Conservation (phyloP, 2,797 vertebrate species). For the Taenioides sp. region DNA sequence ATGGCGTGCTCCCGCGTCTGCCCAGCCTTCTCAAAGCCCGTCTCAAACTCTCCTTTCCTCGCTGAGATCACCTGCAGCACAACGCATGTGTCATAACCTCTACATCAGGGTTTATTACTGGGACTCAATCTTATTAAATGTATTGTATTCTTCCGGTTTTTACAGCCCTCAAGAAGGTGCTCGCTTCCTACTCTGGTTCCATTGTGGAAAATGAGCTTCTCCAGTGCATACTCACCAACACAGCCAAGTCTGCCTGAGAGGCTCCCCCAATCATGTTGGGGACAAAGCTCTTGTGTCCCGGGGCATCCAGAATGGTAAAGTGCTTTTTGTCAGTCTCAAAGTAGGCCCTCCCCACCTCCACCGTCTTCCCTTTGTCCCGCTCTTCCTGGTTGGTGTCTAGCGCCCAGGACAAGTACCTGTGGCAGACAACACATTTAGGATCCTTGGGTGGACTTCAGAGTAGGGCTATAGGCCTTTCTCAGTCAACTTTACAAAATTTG, state of each 20-base stretch:
- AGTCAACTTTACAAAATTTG: too few species aligned
- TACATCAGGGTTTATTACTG: too few species aligned
- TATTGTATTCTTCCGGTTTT: too few species aligned
- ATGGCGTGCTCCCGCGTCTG: conserved; percentile 98
- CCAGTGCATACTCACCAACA: conserved; percentile 79
- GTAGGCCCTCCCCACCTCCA: conserved; percentile 97
- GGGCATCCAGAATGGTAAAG: conserved; percentile 98
- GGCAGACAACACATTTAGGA: neutral
- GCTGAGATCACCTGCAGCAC: conserved; percentile 91
- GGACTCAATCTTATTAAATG: too few species aligned
- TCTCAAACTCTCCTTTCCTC: conserved; percentile 98
- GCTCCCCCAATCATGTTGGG: conserved; percentile 99
- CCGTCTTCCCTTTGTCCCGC: conserved; percentile 98
- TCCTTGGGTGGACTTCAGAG: too few species aligned
- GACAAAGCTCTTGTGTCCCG: conserved; percentile 98
- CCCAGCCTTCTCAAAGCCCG: conserved; percentile 98
- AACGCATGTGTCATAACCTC: neutral
- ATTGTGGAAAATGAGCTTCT: too few species aligned
- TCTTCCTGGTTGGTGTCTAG: conserved; percentile 99
- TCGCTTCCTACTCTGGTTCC: too few species aligned
- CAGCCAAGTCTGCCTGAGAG: conserved; percentile 96
- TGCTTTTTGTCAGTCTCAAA: conserved; percentile 99
- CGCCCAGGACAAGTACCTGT: conserved; percentile 98
- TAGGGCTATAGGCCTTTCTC: too few species aligned
- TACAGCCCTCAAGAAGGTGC: too few species aligned